phyloP scores from a whole-genome alignment of 2,113 vertebrate species.

The Takifugu flavidus region DNA sequence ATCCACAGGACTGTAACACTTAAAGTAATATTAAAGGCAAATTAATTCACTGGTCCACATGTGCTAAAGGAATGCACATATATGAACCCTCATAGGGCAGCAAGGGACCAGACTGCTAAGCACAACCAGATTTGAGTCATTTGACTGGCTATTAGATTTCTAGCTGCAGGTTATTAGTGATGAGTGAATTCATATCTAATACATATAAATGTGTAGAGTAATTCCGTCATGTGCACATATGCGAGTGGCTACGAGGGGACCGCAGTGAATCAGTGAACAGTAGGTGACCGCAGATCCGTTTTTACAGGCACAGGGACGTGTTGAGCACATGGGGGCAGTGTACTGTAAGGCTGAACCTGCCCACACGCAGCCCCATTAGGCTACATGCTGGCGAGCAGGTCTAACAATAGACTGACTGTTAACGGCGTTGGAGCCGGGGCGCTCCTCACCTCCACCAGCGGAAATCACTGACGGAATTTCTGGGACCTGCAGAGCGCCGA shows the following conservation, averaged over 20 bases:
- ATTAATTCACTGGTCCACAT: constrained; percentile 18
- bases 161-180: constrained; percentile 66
- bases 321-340: constrained; percentile 68
- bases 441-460: constrained; percentile 59
- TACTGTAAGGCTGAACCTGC: constrained; percentile 40
- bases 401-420: constrained; percentile 68
- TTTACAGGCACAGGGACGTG: constrained; percentile 31
- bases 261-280: constrained; percentile 34
- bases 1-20: constrained; percentile 14
- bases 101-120: constrained; percentile 41
- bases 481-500: constrained; percentile 44
- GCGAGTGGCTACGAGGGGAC: not conserved
- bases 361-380: constrained; percentile 14
- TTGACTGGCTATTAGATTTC: constrained; percentile 62
- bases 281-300: constrained; percentile 33
- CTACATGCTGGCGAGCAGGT: constrained; percentile 36
- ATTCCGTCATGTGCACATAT: constrained; percentile 2
- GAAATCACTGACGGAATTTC: constrained; percentile 57
- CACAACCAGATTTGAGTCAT: constrained; percentile 56
- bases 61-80: constrained; percentile 14
- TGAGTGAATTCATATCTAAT: constrained; percentile 61
- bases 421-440: constrained; percentile 37
- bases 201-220: constrained; percentile 6
- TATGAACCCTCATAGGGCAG: constrained; percentile 21
- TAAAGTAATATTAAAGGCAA: constrained; percentile 24